Percentiles rank a stretch among this genome's conserved stretches.
phyloP scores from a whole-genome alignment of 2,888 invertebrate genomes.

The Oligia fasciuncula region DNA sequence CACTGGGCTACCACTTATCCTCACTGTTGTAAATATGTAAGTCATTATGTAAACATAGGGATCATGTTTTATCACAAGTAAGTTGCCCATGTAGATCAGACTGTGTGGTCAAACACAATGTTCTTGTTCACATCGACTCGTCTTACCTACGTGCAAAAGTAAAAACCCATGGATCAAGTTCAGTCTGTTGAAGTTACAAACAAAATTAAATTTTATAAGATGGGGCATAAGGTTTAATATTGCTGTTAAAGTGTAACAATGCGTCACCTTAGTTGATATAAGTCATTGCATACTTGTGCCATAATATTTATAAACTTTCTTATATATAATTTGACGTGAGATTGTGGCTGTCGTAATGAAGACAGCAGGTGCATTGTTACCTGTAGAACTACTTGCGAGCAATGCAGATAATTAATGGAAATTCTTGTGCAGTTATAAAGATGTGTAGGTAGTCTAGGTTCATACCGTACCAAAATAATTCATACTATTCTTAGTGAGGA shows the following conservation, averaged over 20 bases:
- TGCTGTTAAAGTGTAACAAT: slow-evolving; percentile 13
- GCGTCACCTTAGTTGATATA: slow-evolving; percentile 36
- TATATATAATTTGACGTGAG: slow-evolving; percentile 16
- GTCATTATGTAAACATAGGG: background rate
- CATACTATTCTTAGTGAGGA: no score
- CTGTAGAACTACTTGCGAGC: background rate
- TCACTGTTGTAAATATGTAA: no score
- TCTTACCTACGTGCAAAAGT: slow-evolving; percentile 26
- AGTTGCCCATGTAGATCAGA: slow-evolving; percentile 20
- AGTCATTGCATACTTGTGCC: slow-evolving; percentile 17
- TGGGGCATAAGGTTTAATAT: background rate
- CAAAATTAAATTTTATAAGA: background rate
- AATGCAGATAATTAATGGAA: background rate
- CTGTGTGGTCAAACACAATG: slow-evolving; percentile 14
- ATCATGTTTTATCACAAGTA: slow-evolving; percentile 8
- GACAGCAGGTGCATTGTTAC: slow-evolving; percentile 14
- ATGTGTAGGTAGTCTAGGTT: background rate
- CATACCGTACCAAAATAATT: background rate
- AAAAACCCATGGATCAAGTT: slow-evolving; percentile 32
- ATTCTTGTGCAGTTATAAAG: background rate
- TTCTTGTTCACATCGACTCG: slow-evolving; percentile 16
- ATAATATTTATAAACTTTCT: slow-evolving; percentile 57
- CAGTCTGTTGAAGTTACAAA: background rate
- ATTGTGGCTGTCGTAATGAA: background rate
- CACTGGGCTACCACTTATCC: no score